Conservation (phyloP, 2,888 invertebrate genomes). For the Drosophila colorata region DNA sequence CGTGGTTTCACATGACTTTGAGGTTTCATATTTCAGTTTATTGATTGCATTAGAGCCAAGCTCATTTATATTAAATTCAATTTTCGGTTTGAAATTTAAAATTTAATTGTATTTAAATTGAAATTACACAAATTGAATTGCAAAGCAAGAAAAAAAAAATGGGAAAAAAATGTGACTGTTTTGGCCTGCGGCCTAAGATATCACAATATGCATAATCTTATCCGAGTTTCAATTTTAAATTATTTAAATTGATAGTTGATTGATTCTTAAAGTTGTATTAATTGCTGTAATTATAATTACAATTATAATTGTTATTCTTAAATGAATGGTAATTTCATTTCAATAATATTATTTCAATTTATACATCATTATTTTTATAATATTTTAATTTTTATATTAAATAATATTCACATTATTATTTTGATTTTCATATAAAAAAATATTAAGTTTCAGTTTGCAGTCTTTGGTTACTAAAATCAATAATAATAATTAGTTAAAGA, state of each 20-base stretch:
- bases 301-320: too few relatives aligned
- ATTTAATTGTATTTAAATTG: slow-evolving; percentile 28
- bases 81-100: slow-evolving; percentile 16
- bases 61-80: slow-evolving; percentile 15
- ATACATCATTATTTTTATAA: too few relatives aligned
- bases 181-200: neutral
- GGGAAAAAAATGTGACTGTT: neutral
- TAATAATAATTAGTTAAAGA: too few relatives aligned
- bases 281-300: too few relatives aligned
- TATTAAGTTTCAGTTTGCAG: too few relatives aligned
- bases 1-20: slow-evolving; percentile 34
- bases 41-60: slow-evolving; percentile 33
- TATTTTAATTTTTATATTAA: too few relatives aligned
- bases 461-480: too few relatives aligned
- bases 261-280: too few relatives aligned
- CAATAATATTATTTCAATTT: too few relatives aligned
- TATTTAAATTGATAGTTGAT: neutral
- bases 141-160: neutral
- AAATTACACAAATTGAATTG: slow-evolving; percentile 30
- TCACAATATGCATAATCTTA: neutral
- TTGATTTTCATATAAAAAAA: too few relatives aligned
- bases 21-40: slow-evolving; percentile 41
- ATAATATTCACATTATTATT: too few relatives aligned
- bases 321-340: too few relatives aligned
- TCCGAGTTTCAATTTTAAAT: neutral